Conservation (phyloP, 2,888 invertebrate genomes). For the Diarsia rubi region DNA sequence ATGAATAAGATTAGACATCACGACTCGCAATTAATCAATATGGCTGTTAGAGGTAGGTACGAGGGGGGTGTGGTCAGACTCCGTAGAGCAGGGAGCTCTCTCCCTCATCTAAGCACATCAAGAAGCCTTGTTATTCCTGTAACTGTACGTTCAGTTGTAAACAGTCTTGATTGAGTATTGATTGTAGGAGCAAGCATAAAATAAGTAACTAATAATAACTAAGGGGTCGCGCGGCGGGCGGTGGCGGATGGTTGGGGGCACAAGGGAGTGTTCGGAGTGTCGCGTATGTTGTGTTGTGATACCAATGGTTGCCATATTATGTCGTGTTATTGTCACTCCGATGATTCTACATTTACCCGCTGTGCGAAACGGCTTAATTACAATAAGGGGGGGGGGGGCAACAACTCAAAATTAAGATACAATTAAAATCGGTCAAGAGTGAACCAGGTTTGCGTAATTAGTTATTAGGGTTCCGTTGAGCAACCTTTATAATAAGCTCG, state of each 20-base stretch:
- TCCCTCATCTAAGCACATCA: conserved; percentile 20
- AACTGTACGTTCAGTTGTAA: conserved; percentile 51
- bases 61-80: conserved; percentile 27
- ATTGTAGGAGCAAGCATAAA: conserved; percentile 38
- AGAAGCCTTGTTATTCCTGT: conserved; percentile 43
- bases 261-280: no score
- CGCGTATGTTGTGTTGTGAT: background rate
- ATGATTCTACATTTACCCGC: background rate
- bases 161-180: conserved; percentile 49
- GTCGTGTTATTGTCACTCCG: background rate
- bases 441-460: background rate
- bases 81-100: background rate
- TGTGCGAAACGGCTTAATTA: background rate
- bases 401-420: background rate
- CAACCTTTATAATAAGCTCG: background rate
- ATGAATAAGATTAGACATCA: conserved; percentile 14
- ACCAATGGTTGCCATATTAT: background rate
- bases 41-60: conserved; percentile 18
- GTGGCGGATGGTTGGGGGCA: background rate
- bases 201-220: background rate
- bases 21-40: conserved; percentile 44
- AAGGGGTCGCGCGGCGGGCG: background rate
- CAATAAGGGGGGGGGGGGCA: no score
- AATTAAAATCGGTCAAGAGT: background rate
- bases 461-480: background rate